These are phyloP conservation scores for Balaeniceps rex DNA, from an alignment of 2,113 vertebrate genomes.

Conservation along the genomic window DNA sequence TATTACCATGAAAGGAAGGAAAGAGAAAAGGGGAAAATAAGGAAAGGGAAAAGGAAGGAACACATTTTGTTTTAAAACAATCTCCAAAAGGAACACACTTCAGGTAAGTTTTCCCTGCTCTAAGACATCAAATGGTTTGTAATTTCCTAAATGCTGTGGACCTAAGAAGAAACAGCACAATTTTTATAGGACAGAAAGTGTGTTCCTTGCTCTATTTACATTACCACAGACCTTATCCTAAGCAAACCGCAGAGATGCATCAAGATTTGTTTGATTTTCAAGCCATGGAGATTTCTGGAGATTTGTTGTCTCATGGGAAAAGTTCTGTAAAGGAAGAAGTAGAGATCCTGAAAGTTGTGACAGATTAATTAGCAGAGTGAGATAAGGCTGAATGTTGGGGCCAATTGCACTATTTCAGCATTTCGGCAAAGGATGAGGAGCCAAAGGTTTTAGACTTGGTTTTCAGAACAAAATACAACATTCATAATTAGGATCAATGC, in stretches of 20 bases:
- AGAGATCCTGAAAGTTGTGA: background rate
- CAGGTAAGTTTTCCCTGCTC: background rate
- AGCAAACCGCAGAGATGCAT: background rate
- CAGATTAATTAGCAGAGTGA: background rate
- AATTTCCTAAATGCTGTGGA: background rate
- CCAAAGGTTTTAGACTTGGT: background rate
- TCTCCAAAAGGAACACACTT: background rate
- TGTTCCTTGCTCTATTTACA: background rate
- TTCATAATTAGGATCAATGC: background rate
- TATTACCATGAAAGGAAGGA: background rate
- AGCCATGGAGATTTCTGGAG: background rate
- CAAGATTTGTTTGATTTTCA: background rate
- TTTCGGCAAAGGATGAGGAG: background rate
- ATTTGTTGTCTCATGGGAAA: background rate
- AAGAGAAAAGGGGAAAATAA: background rate
- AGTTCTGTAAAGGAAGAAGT: background rate
- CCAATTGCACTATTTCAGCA: background rate
- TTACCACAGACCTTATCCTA: background rate
- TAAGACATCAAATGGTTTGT: background rate
- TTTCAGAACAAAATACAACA: background rate
- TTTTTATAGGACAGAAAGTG: background rate
- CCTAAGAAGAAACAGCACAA: background rate
- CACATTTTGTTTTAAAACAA: background rate
- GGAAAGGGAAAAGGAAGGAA: background rate
- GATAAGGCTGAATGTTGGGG: background rate